Evolutionary conservation across 2,113 vertebrate species (phyloP).

Genomic region (Labeo catla): DNA sequence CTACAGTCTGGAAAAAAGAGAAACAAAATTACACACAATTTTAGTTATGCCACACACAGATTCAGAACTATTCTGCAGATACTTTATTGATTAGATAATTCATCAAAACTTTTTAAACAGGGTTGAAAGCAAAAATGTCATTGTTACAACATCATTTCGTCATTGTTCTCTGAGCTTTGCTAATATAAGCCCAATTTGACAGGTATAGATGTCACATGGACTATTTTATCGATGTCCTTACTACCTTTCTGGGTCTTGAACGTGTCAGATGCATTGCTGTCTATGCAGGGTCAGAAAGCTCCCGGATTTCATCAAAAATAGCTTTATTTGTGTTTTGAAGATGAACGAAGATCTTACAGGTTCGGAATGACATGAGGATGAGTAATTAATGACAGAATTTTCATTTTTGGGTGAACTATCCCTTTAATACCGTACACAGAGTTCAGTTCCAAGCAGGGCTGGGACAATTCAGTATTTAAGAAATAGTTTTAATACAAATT

Average conservation of each 20-base stretch:
- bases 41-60: not conserved
- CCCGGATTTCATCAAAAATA: too few relatives aligned
- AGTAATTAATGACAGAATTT: too few relatives aligned
- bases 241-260: too few relatives aligned
- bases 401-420: not conserved
- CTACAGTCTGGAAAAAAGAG: slow-evolving; percentile 57
- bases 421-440: not conserved
- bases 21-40: slow-evolving; percentile 19
- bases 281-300: too few relatives aligned
- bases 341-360: too few relatives aligned
- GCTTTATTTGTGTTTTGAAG: too few relatives aligned
- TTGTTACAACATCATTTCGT: not conserved
- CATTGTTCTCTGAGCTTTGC: not conserved
- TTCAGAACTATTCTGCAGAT: not conserved
- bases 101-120: too few relatives aligned
- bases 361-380: too few relatives aligned
- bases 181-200: not conserved
- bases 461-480: not conserved
- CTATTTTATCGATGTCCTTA: too few relatives aligned
- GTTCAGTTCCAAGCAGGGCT: not conserved
- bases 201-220: too few relatives aligned
- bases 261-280: too few relatives aligned
- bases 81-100: not conserved
- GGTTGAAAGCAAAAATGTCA: too few relatives aligned
- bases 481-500: not conserved